Conservation (phyloP, 2,888 invertebrate species). For the Torymus tubicola region DNA sequence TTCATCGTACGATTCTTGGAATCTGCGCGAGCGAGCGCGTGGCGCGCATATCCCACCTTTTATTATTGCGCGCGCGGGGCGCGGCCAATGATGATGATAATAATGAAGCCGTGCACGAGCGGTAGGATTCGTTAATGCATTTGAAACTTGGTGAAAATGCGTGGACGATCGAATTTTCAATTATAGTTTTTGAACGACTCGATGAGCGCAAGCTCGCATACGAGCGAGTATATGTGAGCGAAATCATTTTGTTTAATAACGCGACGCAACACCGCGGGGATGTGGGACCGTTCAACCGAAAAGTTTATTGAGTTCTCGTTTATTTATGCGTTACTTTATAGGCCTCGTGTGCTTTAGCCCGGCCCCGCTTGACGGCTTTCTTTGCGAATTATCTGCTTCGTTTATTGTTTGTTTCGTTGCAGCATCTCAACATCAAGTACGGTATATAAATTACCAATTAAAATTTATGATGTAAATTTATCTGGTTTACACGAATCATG, state of each 20-base stretch:
- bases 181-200: slow-evolving; percentile 47
- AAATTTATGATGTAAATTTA: slow-evolving; percentile 15
- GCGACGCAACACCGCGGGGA: neutral
- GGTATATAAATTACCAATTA: slow-evolving; percentile 28
- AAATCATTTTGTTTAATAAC: slow-evolving; percentile 50
- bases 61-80: slow-evolving; percentile 33
- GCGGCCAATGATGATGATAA: slow-evolving; percentile 46
- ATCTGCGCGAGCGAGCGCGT: neutral
- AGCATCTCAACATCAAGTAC: neutral
- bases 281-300: neutral
- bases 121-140: slow-evolving; percentile 45
- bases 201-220: neutral
- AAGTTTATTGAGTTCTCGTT: slow-evolving; percentile 16
- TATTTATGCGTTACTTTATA: slow-evolving; percentile 31
- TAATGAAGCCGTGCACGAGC: slow-evolving; percentile 38
- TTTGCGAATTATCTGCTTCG: slow-evolving; percentile 36
- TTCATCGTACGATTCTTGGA: slow-evolving; percentile 42
- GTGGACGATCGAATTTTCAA: slow-evolving; percentile 36
- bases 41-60: neutral
- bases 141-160: slow-evolving; percentile 28
- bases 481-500: slow-evolving; percentile 9
- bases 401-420: slow-evolving; percentile 19
- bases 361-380: slow-evolving; percentile 15
- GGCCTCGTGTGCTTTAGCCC: neutral
- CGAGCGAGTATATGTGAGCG: neutral